Conservation (phyloP, 2,888 invertebrate species). For the Ophioninae sp. region DNA sequence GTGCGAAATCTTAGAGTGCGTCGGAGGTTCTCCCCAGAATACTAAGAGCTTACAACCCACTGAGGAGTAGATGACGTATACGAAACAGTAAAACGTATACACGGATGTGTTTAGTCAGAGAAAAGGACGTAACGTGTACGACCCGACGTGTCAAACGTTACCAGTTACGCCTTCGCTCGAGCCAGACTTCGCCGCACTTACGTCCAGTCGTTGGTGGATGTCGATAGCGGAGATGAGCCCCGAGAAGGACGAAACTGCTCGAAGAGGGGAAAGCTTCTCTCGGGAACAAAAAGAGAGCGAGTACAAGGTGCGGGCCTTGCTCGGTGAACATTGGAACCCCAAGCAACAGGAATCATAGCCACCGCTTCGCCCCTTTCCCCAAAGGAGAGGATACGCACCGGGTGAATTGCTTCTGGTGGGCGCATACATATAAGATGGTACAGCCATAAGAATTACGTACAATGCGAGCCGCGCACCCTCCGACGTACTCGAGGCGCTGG, state of each 20-base stretch:
- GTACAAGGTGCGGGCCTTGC: conserved; percentile 76
- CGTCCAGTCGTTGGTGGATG: conserved; percentile 50
- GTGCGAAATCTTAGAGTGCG: conserved; percentile 77
- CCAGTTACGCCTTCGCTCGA: conserved; percentile 26
- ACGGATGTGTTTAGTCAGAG: conserved; percentile 7
- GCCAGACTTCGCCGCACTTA: conserved; percentile 28
- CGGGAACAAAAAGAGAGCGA: conserved; percentile 80
- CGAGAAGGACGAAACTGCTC: conserved; percentile 62
- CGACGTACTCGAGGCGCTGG: conserved; percentile 75
- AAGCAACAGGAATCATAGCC: conserved; percentile 51
- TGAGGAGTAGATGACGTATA: conserved; percentile 70
- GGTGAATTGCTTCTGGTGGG: conserved; percentile 71
- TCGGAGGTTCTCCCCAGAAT: conserved; percentile 45
- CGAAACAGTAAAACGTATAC: conserved; percentile 11
- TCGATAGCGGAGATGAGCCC: conserved; percentile 50
- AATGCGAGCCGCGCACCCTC: conserved; percentile 79
- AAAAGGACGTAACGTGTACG: conserved; percentile 1
- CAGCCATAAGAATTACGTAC: conserved; percentile 71
- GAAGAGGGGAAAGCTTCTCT: conserved; percentile 52
- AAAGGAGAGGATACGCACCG: conserved; percentile 23
- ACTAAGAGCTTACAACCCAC: conserved; percentile 43
- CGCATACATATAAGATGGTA: conserved; percentile 80
- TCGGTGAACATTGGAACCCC: conserved; percentile 54
- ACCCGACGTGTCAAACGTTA: neutral
- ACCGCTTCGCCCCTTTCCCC: conserved; percentile 43